These are phyloP conservation scores for Plectus sambesii DNA, from an alignment of 1,140 invertebrate species.

Conservation along the genomic window DNA sequence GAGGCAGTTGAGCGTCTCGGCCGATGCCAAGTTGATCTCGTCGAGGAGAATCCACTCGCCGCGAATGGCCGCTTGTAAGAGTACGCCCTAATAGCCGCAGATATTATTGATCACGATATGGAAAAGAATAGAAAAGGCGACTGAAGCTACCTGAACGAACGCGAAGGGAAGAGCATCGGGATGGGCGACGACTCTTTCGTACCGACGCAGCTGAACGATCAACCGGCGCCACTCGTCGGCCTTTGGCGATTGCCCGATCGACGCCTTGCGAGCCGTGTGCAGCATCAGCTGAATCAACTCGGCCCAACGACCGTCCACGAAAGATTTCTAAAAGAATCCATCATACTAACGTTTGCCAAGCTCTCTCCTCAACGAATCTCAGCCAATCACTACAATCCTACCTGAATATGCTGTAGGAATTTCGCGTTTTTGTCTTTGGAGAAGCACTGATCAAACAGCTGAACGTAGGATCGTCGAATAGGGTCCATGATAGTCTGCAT, in stretches of 20 bases:
- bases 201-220: too few relatives aligned
- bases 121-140: background rate
- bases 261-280: constrained; percentile 56
- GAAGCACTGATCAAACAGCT: constrained; percentile 67
- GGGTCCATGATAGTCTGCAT: constrained; percentile 69
- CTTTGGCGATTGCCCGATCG: constrained; percentile 31
- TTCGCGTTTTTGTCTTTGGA: constrained; percentile 66
- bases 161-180: constrained; percentile 69
- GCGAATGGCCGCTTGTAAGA: constrained; percentile 75
- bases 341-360: constrained; percentile 9
- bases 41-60: constrained; percentile 88
- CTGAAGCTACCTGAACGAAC: constrained; percentile 66
- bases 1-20: constrained; percentile 87
- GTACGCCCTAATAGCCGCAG: constrained; percentile 56
- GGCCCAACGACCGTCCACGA: constrained; percentile 60
- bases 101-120: constrained; percentile 14
- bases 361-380: background rate
- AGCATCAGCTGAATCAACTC: constrained; percentile 64
- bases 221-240: constrained; percentile 41
- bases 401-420: constrained; percentile 67
- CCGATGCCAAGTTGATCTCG: constrained; percentile 91
- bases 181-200: too few relatives aligned
- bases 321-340: constrained; percentile 53
- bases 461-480: constrained; percentile 73
- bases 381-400: constrained; percentile 22